Percentiles rank a stretch among this genome's conserved stretches.
phyloP scores from a whole-genome alignment of 2,888 invertebrate species.

The Ectemnius cavifrons region DNA sequence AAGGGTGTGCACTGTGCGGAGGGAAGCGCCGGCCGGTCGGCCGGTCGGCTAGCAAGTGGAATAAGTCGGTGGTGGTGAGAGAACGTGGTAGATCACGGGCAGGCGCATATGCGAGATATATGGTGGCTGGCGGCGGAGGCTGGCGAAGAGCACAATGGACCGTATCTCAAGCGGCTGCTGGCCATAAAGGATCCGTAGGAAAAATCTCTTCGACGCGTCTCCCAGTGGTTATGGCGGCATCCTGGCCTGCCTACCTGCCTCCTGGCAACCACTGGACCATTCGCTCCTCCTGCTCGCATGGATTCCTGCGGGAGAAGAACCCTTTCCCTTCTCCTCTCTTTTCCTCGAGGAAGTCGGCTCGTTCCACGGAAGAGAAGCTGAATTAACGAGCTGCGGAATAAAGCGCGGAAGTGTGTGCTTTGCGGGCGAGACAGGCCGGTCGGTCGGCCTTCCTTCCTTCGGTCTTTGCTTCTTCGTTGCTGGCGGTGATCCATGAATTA shows the following conservation, averaged over 20 bases:
- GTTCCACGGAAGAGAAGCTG: constrained; percentile 44
- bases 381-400: constrained; percentile 61
- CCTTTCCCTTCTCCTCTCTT: too few relatives aligned
- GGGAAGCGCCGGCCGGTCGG: not conserved
- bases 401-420: constrained; percentile 58
- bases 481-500: constrained; percentile 57
- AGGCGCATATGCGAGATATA: constrained; percentile 37
- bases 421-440: too few relatives aligned
- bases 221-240: constrained; percentile 40
- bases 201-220: constrained; percentile 39
- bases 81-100: constrained; percentile 22
- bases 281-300: constrained; percentile 29
- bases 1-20: not conserved
- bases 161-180: constrained; percentile 60
- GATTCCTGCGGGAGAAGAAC: constrained; percentile 21
- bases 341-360: constrained; percentile 27
- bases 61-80: constrained; percentile 33
- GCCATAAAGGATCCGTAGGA: constrained; percentile 58
- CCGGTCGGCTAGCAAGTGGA: constrained; percentile 20
- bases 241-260: not conserved
- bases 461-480: not conserved
- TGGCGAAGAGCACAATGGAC: constrained; percentile 61
- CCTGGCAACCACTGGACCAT: too few relatives aligned
- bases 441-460: not conserved
- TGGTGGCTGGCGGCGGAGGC: constrained; percentile 24